A percentile compares a stretch with the other conserved stretches of the same genome.
Conservation (phyloP, 2,113 vertebrate genomes). For the Hipposideros armiger region DNA sequence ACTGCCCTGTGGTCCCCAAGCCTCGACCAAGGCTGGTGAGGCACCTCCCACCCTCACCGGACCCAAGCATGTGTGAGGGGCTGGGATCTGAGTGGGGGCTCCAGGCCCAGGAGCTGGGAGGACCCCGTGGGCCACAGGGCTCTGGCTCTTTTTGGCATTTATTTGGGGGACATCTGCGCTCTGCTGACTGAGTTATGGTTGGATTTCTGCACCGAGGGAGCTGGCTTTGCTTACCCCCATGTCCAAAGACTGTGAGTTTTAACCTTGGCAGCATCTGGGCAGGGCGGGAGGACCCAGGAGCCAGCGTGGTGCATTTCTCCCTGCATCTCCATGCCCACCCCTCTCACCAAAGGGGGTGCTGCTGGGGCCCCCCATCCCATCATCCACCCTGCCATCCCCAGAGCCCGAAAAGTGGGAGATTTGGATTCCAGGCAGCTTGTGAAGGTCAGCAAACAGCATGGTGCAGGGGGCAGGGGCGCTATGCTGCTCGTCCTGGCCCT, state of each 20-base stretch:
- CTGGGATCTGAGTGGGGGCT: too few species aligned
- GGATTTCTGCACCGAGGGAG: slow-evolving; percentile 55
- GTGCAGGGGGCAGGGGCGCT: accelerated
- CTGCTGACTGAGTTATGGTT: slow-evolving; percentile 63
- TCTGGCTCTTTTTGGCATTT: not conserved
- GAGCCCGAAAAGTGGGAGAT: accelerated
- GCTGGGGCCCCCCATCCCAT: accelerated
- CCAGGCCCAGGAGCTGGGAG: too few species aligned
- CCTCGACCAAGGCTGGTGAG: too few species aligned
- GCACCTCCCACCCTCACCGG: accelerated
- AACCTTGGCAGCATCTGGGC: slow-evolving; percentile 38
- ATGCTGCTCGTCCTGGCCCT: accelerated
- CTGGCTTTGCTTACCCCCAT: not conserved
- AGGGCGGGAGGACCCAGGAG: slow-evolving; percentile 25
- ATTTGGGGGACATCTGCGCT: slow-evolving; percentile 53
- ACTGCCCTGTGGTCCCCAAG: not conserved
- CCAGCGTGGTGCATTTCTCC: slow-evolving; percentile 72
- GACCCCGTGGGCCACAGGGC: not conserved
- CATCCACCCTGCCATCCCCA: accelerated
- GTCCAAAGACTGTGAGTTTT: slow-evolving; percentile 57
- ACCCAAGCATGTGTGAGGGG: not conserved
- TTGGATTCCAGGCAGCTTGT: not conserved
- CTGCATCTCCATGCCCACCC: not conserved
- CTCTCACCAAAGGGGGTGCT: accelerated
- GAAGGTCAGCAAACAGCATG: not conserved